Base-by-base conservation (phyloP, 92 coral and sea anemone genomes). In the Epizoanthus fatuus region DNA sequence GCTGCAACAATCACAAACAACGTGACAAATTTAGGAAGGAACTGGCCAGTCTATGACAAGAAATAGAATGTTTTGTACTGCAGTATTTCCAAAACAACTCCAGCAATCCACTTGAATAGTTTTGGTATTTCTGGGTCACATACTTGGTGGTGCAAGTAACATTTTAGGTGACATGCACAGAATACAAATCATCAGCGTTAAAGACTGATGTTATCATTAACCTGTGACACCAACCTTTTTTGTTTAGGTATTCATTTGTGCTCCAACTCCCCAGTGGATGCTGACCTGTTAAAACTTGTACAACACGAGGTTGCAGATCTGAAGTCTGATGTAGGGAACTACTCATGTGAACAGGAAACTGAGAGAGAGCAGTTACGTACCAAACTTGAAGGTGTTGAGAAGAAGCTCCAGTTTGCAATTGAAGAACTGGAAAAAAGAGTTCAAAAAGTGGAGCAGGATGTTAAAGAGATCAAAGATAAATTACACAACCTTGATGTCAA, bases 401-500 rank as follows among this genome's bases (percentile, higher is more conserved):
- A 37, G n/a, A 9, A 20, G 9, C 54, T 79, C 9, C 53, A 60
- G 47, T 12, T 12, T 37, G 15, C 11, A 14, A 64, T n/a, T 29
- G 15, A 38, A 3, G 14, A 19, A 29, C 67, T 55, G 7, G 3
- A 35, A 16, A 2, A 1, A n/a, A 71, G 55, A 44, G 77, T 44
- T n/a, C 55, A 70, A n/a, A 17, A 51, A 1, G 51, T 55, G 11
- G 52, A 77, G 16, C 53, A 22, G 76, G 2, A 29, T 6, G 37
- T 39, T 25, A 16, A 78, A 29, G 83, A 78, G 25, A 19, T 78
- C 3, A 45, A 38, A 47, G 83, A 78, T 2, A 78, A 59, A 14
- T 20, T 79, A 10, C 32, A 20, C 0, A 19, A 10, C 14, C 72
- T 79, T 12, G 84, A 29, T 17, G 42, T 62, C 0, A 63, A 44